A percentile compares a stretch with the other conserved stretches of the same genome.
phyloP scores from a whole-genome alignment of 2,888 invertebrate genomes.

The Maniola hyperantus region DNA sequence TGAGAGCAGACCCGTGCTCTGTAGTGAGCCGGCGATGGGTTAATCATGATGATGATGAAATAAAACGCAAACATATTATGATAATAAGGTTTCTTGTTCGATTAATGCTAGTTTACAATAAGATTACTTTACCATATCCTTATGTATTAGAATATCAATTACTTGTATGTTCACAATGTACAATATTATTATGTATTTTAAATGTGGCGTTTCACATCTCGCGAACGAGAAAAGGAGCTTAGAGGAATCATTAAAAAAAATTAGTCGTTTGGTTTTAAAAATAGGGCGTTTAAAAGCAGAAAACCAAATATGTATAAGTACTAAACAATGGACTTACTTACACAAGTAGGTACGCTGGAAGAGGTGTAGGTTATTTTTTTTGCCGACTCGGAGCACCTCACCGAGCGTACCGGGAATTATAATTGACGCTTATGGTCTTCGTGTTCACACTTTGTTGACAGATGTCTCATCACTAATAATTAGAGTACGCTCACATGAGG shows the following conservation, averaged over 20 bases:
- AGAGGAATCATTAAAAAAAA: background rate
- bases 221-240: background rate
- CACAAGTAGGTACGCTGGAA: background rate
- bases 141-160: constrained; percentile 71
- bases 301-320: background rate
- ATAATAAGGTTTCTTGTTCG: constrained; percentile 83
- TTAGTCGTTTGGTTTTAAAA: background rate
- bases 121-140: constrained; percentile 77
- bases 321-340: background rate
- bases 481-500: too few relatives aligned
- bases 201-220: constrained; percentile 11
- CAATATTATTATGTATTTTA: constrained; percentile 70
- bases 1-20: too few relatives aligned
- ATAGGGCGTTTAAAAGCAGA: background rate
- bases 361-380: background rate
- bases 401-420: too few relatives aligned
- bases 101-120: constrained; percentile 81
- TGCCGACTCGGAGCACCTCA: too few relatives aligned
- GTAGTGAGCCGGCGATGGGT: too few relatives aligned
- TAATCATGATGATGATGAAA: too few relatives aligned
- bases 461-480: too few relatives aligned
- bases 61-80: constrained; percentile 76
- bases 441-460: too few relatives aligned
- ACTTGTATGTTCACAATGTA: constrained; percentile 82
- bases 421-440: too few relatives aligned